Conservation (phyloP, 1,140 invertebrate genomes). For the Eriocheir sinensis region DNA sequence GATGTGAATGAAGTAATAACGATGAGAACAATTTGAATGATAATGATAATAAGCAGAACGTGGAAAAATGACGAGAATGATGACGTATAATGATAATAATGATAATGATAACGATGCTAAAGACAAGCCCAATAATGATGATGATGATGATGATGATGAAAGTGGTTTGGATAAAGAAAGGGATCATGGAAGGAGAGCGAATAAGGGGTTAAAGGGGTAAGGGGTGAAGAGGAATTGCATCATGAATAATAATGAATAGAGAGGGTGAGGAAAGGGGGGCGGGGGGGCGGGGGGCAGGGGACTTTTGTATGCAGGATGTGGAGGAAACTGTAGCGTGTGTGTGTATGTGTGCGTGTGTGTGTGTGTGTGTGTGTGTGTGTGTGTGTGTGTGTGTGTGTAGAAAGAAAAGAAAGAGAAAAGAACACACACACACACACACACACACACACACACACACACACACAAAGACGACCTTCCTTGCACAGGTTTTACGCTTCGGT, state of each 20-base stretch:
- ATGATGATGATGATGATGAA: no score
- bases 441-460: background rate
- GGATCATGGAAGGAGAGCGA: background rate
- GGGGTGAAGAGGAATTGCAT: background rate
- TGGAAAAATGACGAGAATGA: no score
- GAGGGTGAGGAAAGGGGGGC: background rate
- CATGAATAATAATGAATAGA: background rate
- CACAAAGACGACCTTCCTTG: background rate
- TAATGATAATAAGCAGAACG: background rate
- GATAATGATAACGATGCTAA: background rate
- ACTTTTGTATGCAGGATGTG: background rate
- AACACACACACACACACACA: background rate
- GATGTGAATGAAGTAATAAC: no score
- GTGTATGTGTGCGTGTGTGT: constrained; percentile 54
- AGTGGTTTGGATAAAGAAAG: background rate
- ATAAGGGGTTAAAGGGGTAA: background rate
- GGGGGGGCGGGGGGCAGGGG: background rate
- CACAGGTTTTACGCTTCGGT: no score
- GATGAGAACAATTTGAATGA: no score
- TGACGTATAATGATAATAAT: background rate
- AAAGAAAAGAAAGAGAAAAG: background rate
- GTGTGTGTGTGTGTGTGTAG: background rate
- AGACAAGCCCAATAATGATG: no score
- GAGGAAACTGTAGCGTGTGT: background rate
- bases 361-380: constrained; percentile 37